Evolutionary conservation across 2,797 vertebrate species (phyloP).

Genomic region (Crenichthys baileyi): DNA sequence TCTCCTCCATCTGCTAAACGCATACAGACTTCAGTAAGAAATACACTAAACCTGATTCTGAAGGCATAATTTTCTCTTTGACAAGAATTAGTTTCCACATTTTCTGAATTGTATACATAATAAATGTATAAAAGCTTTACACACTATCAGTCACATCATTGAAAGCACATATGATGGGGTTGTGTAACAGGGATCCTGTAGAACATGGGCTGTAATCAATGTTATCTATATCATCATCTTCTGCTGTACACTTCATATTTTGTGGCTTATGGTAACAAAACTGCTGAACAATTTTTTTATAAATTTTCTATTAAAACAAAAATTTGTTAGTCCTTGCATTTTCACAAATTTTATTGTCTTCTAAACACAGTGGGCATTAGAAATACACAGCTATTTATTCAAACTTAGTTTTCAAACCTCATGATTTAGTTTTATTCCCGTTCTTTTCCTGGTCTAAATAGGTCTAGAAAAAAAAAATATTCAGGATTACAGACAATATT

Average conservation of each 20-base stretch:
- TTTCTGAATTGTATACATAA: background rate
- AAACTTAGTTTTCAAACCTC: background rate
- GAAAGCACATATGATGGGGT: background rate
- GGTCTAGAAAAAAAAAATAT: too few relatives aligned
- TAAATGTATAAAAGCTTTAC: background rate
- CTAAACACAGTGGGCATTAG: conserved; percentile 4
- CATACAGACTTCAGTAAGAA: background rate
- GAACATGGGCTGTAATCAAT: background rate
- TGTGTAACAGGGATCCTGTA: background rate
- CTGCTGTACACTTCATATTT: background rate
- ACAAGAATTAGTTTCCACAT: background rate
- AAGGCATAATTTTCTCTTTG: background rate
- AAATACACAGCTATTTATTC: background rate
- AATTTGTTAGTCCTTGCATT: background rate
- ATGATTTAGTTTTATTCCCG: background rate
- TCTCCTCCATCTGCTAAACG: background rate
- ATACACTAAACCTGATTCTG: background rate
- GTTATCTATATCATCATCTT: background rate
- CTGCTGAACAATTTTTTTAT: background rate
- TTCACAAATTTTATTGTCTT: conserved; percentile 5
- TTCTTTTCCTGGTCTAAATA: background rate
- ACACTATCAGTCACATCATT: background rate
- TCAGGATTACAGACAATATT: background rate
- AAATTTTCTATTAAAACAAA: background rate
- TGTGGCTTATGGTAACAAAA: background rate